Evolutionary conservation across 2,113 vertebrate species (phyloP).

Genomic region (Cyprinodon variegatus): DNA sequence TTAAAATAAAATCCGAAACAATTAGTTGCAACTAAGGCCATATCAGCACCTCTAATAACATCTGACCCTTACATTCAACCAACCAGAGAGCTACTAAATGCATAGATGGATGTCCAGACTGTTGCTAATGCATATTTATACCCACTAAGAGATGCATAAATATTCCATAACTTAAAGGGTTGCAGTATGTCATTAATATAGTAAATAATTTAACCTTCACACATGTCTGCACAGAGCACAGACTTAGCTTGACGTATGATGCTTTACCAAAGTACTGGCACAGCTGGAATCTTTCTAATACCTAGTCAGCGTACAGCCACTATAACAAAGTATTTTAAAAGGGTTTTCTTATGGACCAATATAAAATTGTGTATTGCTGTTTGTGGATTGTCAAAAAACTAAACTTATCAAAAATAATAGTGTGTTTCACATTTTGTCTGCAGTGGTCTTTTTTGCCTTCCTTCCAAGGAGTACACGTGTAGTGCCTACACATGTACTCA

Average conservation of each 20-base stretch:
- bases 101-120: slow-evolving; percentile 47
- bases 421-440: too few species aligned
- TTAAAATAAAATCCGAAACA: background rate
- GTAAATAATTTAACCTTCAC: slow-evolving; percentile 67
- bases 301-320: background rate
- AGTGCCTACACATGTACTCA: background rate
- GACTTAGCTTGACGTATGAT: slow-evolving; percentile 3
- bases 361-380: background rate
- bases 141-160: slow-evolving; percentile 46
- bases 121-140: slow-evolving; percentile 62
- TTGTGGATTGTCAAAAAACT: too few species aligned
- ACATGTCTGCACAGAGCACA: slow-evolving; percentile 41
- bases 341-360: background rate
- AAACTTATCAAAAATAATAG: too few species aligned
- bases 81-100: slow-evolving; percentile 16
- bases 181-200: slow-evolving; percentile 56
- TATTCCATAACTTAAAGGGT: slow-evolving; percentile 63
- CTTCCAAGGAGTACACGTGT: too few species aligned
- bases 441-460: background rate
- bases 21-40: slow-evolving; percentile 15
- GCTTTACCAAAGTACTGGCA: background rate
- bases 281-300: background rate
- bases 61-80: slow-evolving; percentile 19
- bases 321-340: background rate
- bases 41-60: slow-evolving; percentile 9